Base-by-base conservation (phyloP, 2,888 invertebrate genomes). In the Anticlea derivata region DNA sequence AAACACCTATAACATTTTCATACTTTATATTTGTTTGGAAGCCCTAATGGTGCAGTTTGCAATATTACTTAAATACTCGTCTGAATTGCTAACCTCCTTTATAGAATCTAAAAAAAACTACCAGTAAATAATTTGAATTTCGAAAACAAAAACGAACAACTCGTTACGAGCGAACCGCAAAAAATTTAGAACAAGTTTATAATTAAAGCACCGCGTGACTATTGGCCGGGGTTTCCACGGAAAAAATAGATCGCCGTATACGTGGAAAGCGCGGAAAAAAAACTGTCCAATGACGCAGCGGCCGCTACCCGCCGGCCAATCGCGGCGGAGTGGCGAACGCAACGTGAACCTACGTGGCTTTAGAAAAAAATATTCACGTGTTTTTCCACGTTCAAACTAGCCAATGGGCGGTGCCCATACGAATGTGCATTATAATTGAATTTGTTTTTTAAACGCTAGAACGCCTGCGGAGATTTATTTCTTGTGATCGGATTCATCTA, bases 211-310 rank as follows among this genome's bases (percentile, higher is more conserved):
- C 72, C 61, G 61, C 65, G 72, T 73, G 72, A 71, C 87, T 78
- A 90, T 89, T 89, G 88, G 89, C 68, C 69, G 72, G 68, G 65
- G 75, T 83, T 83, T 87, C 80, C 83, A 73, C 73, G 73, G 77
- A 82, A 82, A 88, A 83, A 89, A 86, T 71, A 64, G 71, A 73
- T 73, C 63, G 70, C 81, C 83, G 80, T 82, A 78, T 80, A 85
- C 85, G 88, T 86, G 86, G 83, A 88, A 90, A 88, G 84, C 75
- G 76, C 73, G 61, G 79, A 80, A 87, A 89, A 83, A 88, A 89
- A 83, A 76, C 70, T 73, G 67, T 69, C 89, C 89, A 89, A 88
- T 88, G 72, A 65, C 70, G 75, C 55, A 68, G 61, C 65, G 72
- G 70, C 64, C 33, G 60, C 60, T 58, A 55, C 43, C 55, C 62